Evolutionary conservation across 2,888 invertebrate species (phyloP).

Genomic region (Mythimna lalbum): DNA sequence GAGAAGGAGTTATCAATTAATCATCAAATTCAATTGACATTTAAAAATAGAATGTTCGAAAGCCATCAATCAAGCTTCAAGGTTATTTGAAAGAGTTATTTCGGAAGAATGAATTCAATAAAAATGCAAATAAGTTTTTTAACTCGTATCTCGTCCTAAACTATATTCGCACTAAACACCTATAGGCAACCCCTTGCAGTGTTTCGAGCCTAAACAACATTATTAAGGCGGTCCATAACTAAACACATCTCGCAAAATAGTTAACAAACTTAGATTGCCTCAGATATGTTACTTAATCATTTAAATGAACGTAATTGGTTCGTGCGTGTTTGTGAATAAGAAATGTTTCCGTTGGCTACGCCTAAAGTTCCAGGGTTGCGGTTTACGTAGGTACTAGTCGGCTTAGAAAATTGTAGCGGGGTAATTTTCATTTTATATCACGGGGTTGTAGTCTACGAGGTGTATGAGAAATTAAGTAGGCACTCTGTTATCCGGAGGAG

Average conservation of each 20-base stretch:
- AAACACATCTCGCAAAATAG: constrained; percentile 49
- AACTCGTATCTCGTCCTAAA: no score
- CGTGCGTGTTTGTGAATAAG: constrained; percentile 78
- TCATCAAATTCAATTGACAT: no score
- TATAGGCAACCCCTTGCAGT: neutral
- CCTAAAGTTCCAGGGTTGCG: constrained; percentile 68
- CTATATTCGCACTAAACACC: neutral
- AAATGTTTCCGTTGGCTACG: constrained; percentile 70
- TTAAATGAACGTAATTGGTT: constrained; percentile 78
- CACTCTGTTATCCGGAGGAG: constrained; percentile 58
- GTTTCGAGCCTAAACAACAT: constrained; percentile 13
- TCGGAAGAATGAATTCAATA: no score
- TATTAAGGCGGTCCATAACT: constrained; percentile 27
- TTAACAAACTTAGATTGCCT: constrained; percentile 63
- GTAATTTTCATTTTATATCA: constrained; percentile 69
- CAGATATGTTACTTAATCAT: constrained; percentile 74
- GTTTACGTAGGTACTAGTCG: constrained; percentile 60
- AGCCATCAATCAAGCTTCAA: no score
- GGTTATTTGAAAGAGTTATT: no score
- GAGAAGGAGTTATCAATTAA: no score
- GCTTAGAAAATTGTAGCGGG: constrained; percentile 69
- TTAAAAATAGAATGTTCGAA: no score
- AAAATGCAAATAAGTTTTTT: no score
- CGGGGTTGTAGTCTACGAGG: constrained; percentile 48
- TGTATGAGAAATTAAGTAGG: constrained; percentile 66